Conservation (phyloP, 2,888 invertebrate species). For the Limnephilus auricula region DNA sequence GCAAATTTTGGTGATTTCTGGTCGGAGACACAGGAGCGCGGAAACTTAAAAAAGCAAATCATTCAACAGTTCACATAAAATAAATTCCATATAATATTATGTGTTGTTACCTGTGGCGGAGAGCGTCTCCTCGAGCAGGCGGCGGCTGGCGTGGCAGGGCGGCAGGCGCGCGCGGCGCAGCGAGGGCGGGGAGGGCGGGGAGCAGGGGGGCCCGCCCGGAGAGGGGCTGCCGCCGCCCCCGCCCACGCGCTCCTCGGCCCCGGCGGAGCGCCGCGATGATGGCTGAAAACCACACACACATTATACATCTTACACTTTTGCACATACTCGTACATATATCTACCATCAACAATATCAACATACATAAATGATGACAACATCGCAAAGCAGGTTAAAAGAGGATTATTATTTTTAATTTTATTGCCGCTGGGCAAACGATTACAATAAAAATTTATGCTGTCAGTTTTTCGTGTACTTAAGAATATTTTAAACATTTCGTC, state of each 20-base stretch:
- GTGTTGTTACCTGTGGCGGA: constrained; percentile 76
- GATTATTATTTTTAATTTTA: too few species aligned
- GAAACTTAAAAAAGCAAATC: neutral
- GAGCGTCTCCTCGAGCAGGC: constrained; percentile 83
- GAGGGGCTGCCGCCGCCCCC: constrained; percentile 71
- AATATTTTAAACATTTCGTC: too few species aligned
- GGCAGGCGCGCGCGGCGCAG: constrained; percentile 73
- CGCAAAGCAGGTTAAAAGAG: too few species aligned
- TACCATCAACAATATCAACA: too few species aligned
- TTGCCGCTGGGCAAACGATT: too few species aligned
- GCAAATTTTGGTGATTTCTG: neutral
- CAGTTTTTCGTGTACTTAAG: too few species aligned
- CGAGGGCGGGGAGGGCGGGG: constrained; percentile 71
- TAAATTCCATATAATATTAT: neutral
- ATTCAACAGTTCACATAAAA: neutral
- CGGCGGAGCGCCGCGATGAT: constrained; percentile 68
- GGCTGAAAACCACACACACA: constrained; percentile 51
- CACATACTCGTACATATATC: too few species aligned
- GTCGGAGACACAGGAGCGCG: neutral
- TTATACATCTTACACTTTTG: neutral
- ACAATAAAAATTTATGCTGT: too few species aligned
- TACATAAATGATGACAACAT: too few species aligned
- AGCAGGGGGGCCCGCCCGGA: constrained; percentile 72
- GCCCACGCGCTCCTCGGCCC: constrained; percentile 69
- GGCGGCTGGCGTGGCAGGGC: constrained; percentile 79